Conservation (phyloP, 37 sponge, comb jelly and placozoan genomes). For the Geodia barretti region DNA sequence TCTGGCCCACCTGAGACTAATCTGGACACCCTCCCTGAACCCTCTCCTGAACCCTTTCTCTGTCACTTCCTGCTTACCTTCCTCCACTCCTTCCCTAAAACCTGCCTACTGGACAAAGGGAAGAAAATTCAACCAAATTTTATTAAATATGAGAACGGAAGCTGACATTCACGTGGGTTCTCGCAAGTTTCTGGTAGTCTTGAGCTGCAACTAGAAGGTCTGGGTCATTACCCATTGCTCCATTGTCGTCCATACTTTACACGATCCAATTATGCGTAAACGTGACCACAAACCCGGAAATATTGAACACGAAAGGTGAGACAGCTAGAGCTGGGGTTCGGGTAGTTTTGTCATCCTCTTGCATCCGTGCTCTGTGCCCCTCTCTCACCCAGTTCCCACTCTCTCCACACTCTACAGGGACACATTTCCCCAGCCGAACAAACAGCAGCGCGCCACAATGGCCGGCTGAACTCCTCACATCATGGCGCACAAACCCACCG, state of each 20-base stretch:
- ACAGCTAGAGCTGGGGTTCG: neutral
- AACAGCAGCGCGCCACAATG: slow-evolving; percentile 2
- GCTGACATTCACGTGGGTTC: slow-evolving; percentile 5
- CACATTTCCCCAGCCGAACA: slow-evolving; percentile 15
- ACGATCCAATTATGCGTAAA: slow-evolving; percentile 4
- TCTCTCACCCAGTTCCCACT: slow-evolving; percentile 6
- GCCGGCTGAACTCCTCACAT: neutral
- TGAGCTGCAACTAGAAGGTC: slow-evolving; percentile 24
- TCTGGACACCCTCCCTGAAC: neutral
- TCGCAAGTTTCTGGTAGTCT: slow-evolving; percentile 25
- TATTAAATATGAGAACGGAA: neutral
- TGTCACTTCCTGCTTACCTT: slow-evolving; percentile 10
- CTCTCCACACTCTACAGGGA: neutral
- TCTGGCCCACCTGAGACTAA: slow-evolving; percentile 6
- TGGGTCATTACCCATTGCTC: slow-evolving; percentile 10
- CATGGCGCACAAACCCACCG: neutral
- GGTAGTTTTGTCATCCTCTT: neutral
- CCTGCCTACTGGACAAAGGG: slow-evolving; percentile 31
- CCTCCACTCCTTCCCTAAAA: slow-evolving; percentile 29
- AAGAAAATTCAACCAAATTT: neutral
- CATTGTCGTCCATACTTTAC: slow-evolving; percentile 6
- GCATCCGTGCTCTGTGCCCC: slow-evolving; percentile 20
- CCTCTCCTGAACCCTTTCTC: slow-evolving; percentile 31
- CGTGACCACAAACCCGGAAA: slow-evolving; percentile 4
- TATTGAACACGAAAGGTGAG: slow-evolving; percentile 12